Conservation (phyloP, 2,113 vertebrate genomes). For the Centrocercus urophasianus region DNA sequence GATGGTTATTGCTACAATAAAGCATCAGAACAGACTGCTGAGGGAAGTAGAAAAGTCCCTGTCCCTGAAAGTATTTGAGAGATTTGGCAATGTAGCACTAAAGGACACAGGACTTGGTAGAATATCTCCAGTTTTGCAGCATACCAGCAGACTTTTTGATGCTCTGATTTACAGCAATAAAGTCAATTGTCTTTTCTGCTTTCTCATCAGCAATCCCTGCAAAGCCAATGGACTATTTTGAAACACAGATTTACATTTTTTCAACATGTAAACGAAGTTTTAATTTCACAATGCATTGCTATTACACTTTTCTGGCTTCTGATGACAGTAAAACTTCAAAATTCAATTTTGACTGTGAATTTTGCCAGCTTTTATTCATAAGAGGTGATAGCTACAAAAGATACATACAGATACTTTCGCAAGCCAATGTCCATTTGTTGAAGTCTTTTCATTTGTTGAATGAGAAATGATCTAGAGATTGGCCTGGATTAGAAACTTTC, state of each 20-base stretch:
- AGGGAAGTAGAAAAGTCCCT: neutral
- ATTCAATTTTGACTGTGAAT: neutral
- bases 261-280: neutral
- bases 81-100: neutral
- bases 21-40: neutral
- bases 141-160: neutral
- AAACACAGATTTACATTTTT: neutral
- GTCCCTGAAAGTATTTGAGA: neutral
- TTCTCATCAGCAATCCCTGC: neutral
- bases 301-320: neutral
- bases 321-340: neutral
- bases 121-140: neutral
- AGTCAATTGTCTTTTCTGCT: neutral
- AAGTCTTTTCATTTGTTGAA: neutral
- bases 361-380: neutral
- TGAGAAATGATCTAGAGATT: neutral
- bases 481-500: neutral
- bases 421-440: neutral
- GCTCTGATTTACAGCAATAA: neutral
- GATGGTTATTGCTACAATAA: neutral
- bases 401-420: neutral
- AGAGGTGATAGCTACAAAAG: neutral
- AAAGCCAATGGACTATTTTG: neutral
- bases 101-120: neutral
- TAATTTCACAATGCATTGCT: neutral